Evolutionary conservation across 2,888 invertebrate genomes (phyloP), one percentile per base, ranked within the genome.

Genomic region (Mimumesa dahlbomi): DNA sequence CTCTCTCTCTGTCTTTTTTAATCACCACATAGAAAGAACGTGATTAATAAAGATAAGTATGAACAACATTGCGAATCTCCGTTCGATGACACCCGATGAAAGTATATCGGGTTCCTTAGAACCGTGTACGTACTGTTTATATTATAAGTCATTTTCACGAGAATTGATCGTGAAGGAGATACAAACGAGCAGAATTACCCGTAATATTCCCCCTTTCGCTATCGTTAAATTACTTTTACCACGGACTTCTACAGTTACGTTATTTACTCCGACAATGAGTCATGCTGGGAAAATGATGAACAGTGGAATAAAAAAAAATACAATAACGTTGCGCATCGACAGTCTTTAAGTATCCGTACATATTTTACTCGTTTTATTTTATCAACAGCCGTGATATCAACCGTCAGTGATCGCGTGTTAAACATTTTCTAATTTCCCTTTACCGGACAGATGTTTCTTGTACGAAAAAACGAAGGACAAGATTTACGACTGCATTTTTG

Each of bases 201-300:
- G 46, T 40, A 22, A 19, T 34, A 13, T 5, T 19, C 1, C 31
- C 14, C n/a, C 18, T 18, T 65, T 65, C 46, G 31, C 66, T 65
- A 50, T 65, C 67, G 40, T 40, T 11, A 4, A 31, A 0, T 7
- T 22, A 22, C 19, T 46, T 38, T 54, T 52, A 16, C 21, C 45
- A 13, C 34, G 29, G 2, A 43, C 29, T 36, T 40, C 45, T 18
- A 34, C 31, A 38, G 14, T 46, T 48, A 40, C 43, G 40, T 54
- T 72, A 48, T 50, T 64, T 52, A 16, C 50, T 40, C 42, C 1
- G 21, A 5, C 14, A 16, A 19, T 53, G 75, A 79, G 38, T 79
- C 71, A 74, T 36, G 13, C 25, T 11, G 29, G 16, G 21, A 31
- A 75, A 42, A 59, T 42, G 38, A 59, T 50, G 38, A 54, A 64